phyloP scores from a whole-genome alignment of 2,113 vertebrate species.

The Corythornis madagascariensis region DNA sequence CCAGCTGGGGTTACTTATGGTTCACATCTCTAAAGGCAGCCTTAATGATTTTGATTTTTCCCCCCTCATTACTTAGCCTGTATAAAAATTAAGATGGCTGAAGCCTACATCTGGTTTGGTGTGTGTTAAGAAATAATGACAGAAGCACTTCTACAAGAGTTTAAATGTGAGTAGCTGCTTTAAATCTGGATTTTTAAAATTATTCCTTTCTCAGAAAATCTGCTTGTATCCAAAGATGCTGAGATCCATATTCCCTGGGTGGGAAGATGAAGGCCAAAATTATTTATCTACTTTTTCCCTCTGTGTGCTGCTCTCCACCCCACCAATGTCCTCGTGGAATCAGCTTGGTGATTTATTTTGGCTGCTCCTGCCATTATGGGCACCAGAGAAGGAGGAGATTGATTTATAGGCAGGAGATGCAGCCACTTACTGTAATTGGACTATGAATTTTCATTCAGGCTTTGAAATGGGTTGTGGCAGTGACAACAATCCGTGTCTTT shows the following conservation, averaged over 20 bases:
- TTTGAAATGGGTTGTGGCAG: neutral
- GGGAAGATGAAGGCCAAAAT: neutral
- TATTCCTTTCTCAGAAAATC: neutral
- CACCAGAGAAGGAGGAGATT: neutral
- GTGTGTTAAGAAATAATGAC: neutral
- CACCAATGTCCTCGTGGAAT: neutral
- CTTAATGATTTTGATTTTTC: neutral
- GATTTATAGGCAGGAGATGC: neutral
- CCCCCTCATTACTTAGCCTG: rapidly evolving
- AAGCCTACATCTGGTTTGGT: neutral
- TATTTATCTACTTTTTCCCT: neutral
- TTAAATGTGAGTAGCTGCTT: neutral
- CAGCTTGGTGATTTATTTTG: neutral
- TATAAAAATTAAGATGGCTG: neutral
- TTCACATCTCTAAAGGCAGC: neutral
- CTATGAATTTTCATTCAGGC: neutral
- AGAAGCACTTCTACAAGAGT: neutral
- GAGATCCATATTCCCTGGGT: neutral
- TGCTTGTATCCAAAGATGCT: neutral
- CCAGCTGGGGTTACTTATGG: neutral
- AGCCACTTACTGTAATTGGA: neutral
- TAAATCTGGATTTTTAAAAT: neutral
- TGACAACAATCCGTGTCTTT: neutral
- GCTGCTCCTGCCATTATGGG: neutral
- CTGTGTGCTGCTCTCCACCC: neutral